A percentile compares a stretch with the other conserved stretches of the same genome.
phyloP scores from a whole-genome alignment of 2,113 vertebrate genomes.

The Mungos mungo region DNA sequence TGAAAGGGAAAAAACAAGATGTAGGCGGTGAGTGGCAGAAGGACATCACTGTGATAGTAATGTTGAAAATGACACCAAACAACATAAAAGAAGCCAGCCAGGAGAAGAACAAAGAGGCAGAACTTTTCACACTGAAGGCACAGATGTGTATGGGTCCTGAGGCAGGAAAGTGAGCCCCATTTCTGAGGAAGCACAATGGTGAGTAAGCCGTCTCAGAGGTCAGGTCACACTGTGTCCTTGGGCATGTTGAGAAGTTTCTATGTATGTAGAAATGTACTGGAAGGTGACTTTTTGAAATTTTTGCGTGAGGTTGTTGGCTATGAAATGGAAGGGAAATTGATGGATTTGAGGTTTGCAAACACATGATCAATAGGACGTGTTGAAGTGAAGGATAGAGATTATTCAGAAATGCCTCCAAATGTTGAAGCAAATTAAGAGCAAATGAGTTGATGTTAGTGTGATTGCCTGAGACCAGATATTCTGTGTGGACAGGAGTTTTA shows the following conservation, averaged over 20 bases:
- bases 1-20: neutral
- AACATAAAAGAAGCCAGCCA: neutral
- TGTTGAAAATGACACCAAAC: no score
- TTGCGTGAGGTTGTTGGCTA: no score
- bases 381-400: neutral
- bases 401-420: neutral
- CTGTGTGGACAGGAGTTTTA: neutral
- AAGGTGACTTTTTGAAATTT: no score
- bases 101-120: neutral
- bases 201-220: neutral
- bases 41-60: no score
- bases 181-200: neutral
- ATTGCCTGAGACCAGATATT: neutral
- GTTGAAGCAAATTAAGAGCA: neutral
- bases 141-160: rapidly evolving
- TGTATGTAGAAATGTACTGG: no score
- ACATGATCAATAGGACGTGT: rapidly evolving
- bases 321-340: neutral
- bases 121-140: neutral
- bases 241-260: neutral
- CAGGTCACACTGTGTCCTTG: rapidly evolving
- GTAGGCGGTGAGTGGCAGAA: neutral
- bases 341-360: no score
- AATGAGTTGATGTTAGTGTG: neutral
- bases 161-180: neutral